Conservation (phyloP, 1,140 invertebrate species). For the Acromyrmex echinatior region DNA sequence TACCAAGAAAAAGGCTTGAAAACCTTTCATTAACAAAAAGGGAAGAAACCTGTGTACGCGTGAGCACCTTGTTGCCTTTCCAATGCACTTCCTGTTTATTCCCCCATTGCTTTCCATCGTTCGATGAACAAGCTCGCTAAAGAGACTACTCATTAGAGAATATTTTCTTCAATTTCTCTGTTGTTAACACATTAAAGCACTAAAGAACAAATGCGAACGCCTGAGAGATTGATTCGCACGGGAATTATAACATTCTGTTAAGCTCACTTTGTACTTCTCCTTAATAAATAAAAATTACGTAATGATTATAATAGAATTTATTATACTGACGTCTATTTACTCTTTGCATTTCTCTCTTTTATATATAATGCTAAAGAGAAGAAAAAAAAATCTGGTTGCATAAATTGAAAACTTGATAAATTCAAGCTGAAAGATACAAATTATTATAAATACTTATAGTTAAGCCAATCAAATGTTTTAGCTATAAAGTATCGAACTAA, state of each 20-base stretch:
- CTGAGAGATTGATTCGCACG: conserved; percentile 27
- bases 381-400: too few species aligned
- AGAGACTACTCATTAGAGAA: conserved; percentile 67
- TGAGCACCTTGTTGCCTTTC: conserved; percentile 50
- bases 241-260: neutral
- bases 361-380: too few species aligned
- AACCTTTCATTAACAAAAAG: conserved; percentile 59
- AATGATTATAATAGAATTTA: neutral
- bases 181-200: neutral
- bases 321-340: neutral
- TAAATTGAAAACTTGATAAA: too few species aligned
- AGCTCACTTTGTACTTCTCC: neutral
- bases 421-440: too few species aligned
- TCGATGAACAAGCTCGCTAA: neutral
- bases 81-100: conserved; percentile 29
- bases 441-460: too few species aligned
- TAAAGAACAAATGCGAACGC: neutral
- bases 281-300: neutral
- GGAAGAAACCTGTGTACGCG: conserved; percentile 33
- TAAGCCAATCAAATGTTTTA: neutral
- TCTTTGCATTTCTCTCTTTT: neutral
- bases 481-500: neutral
- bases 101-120: neutral
- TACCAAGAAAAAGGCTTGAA: conserved; percentile 45
- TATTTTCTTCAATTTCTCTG: conserved; percentile 37